These are phyloP conservation scores for Procambarus virginalis DNA, from an alignment of 1,140 invertebrate genomes.

Conservation along the genomic window DNA sequence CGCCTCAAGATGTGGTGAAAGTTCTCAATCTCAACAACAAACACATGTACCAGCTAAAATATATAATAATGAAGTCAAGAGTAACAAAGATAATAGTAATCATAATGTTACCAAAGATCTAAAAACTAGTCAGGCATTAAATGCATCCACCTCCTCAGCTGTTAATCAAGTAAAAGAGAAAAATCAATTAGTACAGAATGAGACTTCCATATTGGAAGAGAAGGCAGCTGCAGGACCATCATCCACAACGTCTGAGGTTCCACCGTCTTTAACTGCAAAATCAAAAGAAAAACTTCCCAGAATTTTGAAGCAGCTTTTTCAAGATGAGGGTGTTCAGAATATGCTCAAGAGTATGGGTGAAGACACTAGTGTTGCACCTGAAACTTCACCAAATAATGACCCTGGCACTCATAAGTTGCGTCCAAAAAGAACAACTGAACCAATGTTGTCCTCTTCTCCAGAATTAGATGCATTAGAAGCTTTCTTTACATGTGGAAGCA, in stretches of 20 bases:
- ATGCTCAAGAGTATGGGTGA: slow-evolving; percentile 70
- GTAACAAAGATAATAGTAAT: not conserved
- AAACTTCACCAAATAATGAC: slow-evolving; percentile 58
- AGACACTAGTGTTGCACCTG: slow-evolving; percentile 32
- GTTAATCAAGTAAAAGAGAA: not conserved
- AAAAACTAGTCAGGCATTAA: slow-evolving; percentile 14
- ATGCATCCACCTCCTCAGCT: not conserved
- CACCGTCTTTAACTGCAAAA: slow-evolving; percentile 31
- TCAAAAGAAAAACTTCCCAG: slow-evolving; percentile 68
- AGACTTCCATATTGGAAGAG: slow-evolving; percentile 12
- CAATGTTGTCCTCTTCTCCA: slow-evolving; percentile 61
- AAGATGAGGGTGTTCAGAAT: slow-evolving; percentile 70
- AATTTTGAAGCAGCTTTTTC: slow-evolving; percentile 69
- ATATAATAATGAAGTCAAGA: not conserved
- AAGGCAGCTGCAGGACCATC: not conserved
- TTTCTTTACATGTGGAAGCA: slow-evolving; percentile 22
- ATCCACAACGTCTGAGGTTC: slow-evolving; percentile 8
- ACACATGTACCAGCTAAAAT: not conserved
- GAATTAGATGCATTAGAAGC: slow-evolving; percentile 57
- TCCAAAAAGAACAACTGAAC: slow-evolving; percentile 66
- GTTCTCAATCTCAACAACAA: not conserved
- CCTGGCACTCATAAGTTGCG: slow-evolving; percentile 57
- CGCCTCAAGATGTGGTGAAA: not conserved
- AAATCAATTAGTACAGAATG: slow-evolving; percentile 1
- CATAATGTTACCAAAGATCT: slow-evolving; percentile 7